Evolutionary conservation across 2,797 vertebrate genomes (phyloP).

Genomic region (Nyctalus aviator): DNA sequence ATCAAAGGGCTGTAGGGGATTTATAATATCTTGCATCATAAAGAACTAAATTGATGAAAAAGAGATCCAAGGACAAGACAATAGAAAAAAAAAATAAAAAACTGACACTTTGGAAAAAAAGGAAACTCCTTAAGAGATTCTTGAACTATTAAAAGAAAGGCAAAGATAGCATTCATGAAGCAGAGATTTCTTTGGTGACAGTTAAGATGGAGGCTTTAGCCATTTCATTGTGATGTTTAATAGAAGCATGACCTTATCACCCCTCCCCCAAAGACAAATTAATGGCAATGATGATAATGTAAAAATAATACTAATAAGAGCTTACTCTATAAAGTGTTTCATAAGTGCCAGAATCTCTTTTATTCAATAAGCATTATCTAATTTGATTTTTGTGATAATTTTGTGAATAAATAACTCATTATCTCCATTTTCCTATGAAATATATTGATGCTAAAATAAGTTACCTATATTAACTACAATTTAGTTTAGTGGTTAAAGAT

Average conservation of each 20-base stretch:
- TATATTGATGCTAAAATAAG: not conserved
- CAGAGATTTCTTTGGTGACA: not conserved
- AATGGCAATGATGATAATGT: not conserved
- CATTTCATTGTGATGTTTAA: not conserved
- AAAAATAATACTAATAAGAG: not conserved
- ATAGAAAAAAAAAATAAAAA: not conserved
- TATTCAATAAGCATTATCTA: constrained; percentile 16
- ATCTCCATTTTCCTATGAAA: not conserved
- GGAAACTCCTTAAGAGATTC: not conserved
- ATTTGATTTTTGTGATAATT: not conserved
- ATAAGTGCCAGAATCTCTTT: not conserved
- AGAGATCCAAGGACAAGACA: not conserved
- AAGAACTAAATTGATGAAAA: not conserved
- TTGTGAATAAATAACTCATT: not conserved
- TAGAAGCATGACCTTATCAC: not conserved
- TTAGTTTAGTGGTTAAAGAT: not conserved
- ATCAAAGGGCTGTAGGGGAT: not conserved
- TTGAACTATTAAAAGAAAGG: not conserved
- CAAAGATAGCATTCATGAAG: not conserved
- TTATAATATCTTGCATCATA: not conserved
- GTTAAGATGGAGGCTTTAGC: not conserved
- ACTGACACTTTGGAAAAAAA: not conserved
- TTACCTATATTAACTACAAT: not conserved
- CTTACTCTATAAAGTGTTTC: not conserved
- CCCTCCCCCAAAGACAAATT: not conserved